Base-by-base conservation (phyloP, 2,797 vertebrate genomes). In the Margarornis squamiger region DNA sequence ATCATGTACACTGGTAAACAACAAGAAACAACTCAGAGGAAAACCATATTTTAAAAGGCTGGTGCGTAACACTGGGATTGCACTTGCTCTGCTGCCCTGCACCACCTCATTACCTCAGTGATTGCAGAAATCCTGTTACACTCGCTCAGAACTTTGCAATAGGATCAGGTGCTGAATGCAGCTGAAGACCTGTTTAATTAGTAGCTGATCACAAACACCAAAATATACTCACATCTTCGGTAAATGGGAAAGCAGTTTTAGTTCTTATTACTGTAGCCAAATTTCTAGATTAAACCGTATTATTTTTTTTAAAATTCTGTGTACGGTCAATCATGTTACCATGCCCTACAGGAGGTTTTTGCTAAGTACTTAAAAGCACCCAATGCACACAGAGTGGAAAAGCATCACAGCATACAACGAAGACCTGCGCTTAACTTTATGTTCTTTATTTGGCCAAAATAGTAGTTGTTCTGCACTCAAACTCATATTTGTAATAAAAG, bases 401-500 rank as follows among this genome's bases (percentile, higher is more conserved):
- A 90, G 43, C 75, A 81, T 77, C 48, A 19, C 66, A 78, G 70
- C 10, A 1, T 57, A 80, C 15, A 36, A 17, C 17, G 49, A 85
- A 49, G 41, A 62, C 34, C 90, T 72, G 15, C 58, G 77, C 90
- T 95, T 97, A 94, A 96, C 93, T 93, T 96, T 86, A 62, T 70
- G 41, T 88, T 96, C 81, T 82, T 88, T 93, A 85, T 96, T 96
- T 85, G 88, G 88, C 92, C 97, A 96, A 95, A 97, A 95, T 91
- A 96, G 91, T 95, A 90, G 66, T 77, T 91, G 59, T 92, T 93
- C 77, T 85, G 72, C 91, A 93, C 95, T 96, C 95, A 93, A 95
- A 95, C 96, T 95, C 93, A 29, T 97, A 96, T 93, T 94, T 94
- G 87, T 94, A 92, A 96, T 94, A 84, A 94, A 95, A 96, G 93